These are phyloP conservation scores for Amphiprion ocellaris DNA, from an alignment of 2,113 vertebrate genomes.

Conservation along the genomic window DNA sequence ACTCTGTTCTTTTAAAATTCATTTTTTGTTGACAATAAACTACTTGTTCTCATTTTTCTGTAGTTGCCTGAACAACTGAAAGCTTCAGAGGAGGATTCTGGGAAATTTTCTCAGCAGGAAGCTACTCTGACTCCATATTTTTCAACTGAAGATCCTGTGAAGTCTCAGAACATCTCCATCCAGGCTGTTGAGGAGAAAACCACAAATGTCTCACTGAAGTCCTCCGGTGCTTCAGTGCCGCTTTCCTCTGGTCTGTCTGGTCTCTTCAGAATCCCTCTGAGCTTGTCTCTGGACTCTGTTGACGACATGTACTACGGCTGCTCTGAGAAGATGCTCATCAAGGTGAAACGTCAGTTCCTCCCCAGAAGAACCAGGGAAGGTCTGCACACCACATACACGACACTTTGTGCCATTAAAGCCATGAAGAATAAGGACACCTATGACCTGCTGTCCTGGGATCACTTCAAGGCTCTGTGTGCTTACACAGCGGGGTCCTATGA, in stretches of 20 bases:
- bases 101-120: not conserved
- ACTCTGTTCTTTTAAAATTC: no score
- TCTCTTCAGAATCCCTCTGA: conserved; percentile 18
- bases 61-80: no score
- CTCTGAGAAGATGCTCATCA: conserved; percentile 45
- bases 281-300: conserved; percentile 17
- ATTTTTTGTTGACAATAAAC: no score
- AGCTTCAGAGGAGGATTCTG: not conserved
- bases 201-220: not conserved
- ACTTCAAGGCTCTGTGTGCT: conserved; percentile 48
- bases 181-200: not conserved
- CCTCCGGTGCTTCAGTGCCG: not conserved
- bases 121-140: not conserved
- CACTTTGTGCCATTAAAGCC: conserved; percentile 28
- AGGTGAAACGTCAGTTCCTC: conserved; percentile 39
- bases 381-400: conserved; percentile 9
- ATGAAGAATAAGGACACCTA: conserved; percentile 31
- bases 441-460: conserved; percentile 30
- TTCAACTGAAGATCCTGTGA: not conserved
- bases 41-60: no score
- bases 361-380: conserved; percentile 22
- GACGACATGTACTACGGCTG: conserved; percentile 56
- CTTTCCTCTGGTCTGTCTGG: not conserved
- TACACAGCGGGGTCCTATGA: conserved; percentile 41
- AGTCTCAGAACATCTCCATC: not conserved